Conservation (phyloP, 2,797 vertebrate species). For the Hephaestus fuliginosus region DNA sequence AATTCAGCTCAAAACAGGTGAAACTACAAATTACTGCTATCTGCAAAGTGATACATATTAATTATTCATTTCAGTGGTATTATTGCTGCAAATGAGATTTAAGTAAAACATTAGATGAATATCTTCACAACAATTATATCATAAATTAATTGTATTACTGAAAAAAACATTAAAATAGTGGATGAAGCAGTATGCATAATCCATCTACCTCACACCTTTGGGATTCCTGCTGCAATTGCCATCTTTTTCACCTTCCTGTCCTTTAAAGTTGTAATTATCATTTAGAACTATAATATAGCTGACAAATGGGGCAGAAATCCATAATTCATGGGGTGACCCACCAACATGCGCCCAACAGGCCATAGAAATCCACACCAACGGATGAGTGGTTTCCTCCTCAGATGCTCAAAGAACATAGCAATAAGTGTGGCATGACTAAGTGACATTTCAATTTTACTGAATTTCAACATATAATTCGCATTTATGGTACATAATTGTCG, state of each 20-base stretch:
- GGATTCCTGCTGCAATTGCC: background rate
- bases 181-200: background rate
- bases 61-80: background rate
- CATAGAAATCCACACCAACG: background rate
- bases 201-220: background rate
- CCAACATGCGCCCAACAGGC: slow-evolving; percentile 12
- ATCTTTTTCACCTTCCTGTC: background rate
- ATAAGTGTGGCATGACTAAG: slow-evolving; percentile 7
- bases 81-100: background rate
- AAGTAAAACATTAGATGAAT: background rate
- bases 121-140: background rate
- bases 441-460: slow-evolving; percentile 50
- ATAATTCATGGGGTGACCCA: slow-evolving; percentile 26
- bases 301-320: slow-evolving; percentile 29
- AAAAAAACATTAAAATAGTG: background rate
- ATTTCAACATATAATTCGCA: slow-evolving; percentile 33
- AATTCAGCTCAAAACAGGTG: background rate
- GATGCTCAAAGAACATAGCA: slow-evolving; percentile 3
- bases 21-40: background rate
- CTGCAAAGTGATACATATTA: background rate
- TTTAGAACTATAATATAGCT: slow-evolving; percentile 16
- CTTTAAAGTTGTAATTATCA: slow-evolving; percentile 16
- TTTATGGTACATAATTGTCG: slow-evolving; percentile 36
- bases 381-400: slow-evolving; percentile 13
- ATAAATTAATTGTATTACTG: slow-evolving; percentile 4